Conservation (phyloP, 2,888 invertebrate species). For the Bugulina stolonifera region DNA sequence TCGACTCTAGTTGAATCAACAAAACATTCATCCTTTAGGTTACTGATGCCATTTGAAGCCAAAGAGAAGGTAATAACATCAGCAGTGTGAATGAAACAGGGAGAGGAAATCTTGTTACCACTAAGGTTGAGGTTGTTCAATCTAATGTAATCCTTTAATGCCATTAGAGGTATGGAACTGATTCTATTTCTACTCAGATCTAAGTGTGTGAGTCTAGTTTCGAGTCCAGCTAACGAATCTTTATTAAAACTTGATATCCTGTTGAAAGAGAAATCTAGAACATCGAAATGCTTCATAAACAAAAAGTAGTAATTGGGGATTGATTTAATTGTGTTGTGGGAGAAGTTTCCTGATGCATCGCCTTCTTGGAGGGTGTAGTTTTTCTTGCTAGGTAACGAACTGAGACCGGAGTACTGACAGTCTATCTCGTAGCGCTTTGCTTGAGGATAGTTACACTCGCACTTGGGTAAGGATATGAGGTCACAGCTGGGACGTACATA, state of each 20-base stretch:
- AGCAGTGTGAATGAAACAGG: conserved; percentile 15
- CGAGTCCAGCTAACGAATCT: background rate
- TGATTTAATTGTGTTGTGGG: background rate
- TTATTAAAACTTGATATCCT: background rate
- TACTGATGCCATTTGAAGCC: background rate
- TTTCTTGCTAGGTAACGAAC: background rate
- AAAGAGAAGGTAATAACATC: background rate
- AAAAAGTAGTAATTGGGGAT: conserved; percentile 14
- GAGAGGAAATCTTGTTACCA: background rate
- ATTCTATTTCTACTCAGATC: background rate
- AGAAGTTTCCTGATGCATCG: conserved; percentile 17
- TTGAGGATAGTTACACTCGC: background rate
- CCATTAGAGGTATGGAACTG: background rate
- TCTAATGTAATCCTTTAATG: background rate
- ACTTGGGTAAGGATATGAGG: background rate
- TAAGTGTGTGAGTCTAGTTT: background rate
- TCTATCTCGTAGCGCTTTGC: conserved; percentile 12
- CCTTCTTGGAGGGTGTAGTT: background rate
- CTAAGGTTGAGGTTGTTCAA: conserved; percentile 6
- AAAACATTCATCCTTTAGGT: background rate
- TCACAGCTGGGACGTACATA: conserved; percentile 1
- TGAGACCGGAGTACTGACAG: background rate
- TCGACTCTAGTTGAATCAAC: background rate
- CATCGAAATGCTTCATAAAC: conserved; percentile 3
- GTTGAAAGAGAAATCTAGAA: conserved; percentile 2